Evolutionary conservation across 2,113 vertebrate species (phyloP).

Genomic region (Spermophilus dauricus): DNA sequence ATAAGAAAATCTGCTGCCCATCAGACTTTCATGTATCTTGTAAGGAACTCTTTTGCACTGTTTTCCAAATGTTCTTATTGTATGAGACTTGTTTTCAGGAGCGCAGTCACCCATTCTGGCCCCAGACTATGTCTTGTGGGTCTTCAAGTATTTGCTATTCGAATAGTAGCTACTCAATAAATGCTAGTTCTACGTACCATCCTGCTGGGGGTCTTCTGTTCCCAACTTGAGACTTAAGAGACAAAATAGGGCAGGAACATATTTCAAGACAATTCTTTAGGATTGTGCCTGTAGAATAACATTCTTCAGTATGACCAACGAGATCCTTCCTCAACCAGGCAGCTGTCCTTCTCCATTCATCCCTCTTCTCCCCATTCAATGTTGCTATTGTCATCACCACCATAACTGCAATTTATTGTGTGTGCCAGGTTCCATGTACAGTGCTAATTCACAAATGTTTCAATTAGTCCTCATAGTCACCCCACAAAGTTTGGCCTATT

Average conservation of each 20-base stretch:
- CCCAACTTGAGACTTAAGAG: background rate
- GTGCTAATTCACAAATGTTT: background rate
- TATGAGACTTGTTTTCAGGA: background rate
- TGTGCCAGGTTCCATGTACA: background rate
- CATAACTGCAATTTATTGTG: background rate
- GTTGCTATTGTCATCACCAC: background rate
- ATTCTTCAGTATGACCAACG: background rate
- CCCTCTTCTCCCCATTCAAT: background rate
- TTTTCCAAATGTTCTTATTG: background rate
- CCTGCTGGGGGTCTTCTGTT: background rate
- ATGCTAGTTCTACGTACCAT: background rate
- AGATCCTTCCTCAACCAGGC: background rate
- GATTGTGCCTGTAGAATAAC: background rate
- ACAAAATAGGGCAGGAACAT: background rate
- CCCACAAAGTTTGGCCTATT: background rate
- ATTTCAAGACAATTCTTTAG: background rate
- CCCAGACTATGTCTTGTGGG: background rate
- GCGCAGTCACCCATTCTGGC: background rate
- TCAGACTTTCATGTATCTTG: background rate
- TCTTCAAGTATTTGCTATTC: background rate
- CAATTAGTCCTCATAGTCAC: background rate
- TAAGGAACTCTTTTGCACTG: background rate
- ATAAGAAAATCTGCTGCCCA: slow-evolving; percentile 36
- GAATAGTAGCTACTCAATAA: background rate
- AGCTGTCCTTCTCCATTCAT: background rate